Evolutionary conservation across 1,140 invertebrate species (phyloP).

Genomic region (Dendroctonus ponderosae): DNA sequence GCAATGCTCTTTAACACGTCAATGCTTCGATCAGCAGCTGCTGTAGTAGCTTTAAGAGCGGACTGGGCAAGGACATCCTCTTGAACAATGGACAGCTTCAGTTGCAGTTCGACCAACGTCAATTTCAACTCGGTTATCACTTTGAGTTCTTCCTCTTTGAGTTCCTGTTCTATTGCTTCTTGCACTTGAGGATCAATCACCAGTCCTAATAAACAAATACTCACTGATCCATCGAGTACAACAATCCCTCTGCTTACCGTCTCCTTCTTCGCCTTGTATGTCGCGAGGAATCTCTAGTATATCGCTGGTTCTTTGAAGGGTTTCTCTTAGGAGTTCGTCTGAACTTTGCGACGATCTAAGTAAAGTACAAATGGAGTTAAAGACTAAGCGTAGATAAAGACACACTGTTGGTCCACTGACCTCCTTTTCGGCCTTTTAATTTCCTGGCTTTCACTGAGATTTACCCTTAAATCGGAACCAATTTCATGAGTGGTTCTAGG

Average conservation of each 20-base stretch:
- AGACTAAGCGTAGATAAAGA: not conserved
- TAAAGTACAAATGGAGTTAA: too few species aligned
- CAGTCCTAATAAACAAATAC: slow-evolving; percentile 39
- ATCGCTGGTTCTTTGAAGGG: slow-evolving; percentile 43
- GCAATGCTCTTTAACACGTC: slow-evolving; percentile 62
- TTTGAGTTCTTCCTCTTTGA: slow-evolving; percentile 40
- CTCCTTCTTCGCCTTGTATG: slow-evolving; percentile 55
- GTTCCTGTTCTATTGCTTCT: slow-evolving; percentile 38
- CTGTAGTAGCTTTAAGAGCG: slow-evolving; percentile 60
- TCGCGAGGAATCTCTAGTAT: slow-evolving; percentile 48
- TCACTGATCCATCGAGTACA: not conserved
- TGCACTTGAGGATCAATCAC: slow-evolving; percentile 45
- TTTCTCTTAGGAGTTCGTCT: slow-evolving; percentile 49
- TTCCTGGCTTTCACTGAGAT: slow-evolving; percentile 47
- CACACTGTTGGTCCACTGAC: not conserved
- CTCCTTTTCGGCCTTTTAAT: slow-evolving; percentile 49
- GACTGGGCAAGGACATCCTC: slow-evolving; percentile 62
- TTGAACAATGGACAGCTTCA: slow-evolving; percentile 58
- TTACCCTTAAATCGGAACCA: slow-evolving; percentile 51
- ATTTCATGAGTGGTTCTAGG: slow-evolving; percentile 50
- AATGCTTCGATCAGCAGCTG: slow-evolving; percentile 62
- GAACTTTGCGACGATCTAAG: slow-evolving; percentile 53
- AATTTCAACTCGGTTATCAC: slow-evolving; percentile 40
- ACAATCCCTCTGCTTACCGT: slow-evolving; percentile 39
- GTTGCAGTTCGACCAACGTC: slow-evolving; percentile 46